phyloP scores from a whole-genome alignment of 2,113 vertebrate species.

The Megaleporinus macrocephalus region DNA sequence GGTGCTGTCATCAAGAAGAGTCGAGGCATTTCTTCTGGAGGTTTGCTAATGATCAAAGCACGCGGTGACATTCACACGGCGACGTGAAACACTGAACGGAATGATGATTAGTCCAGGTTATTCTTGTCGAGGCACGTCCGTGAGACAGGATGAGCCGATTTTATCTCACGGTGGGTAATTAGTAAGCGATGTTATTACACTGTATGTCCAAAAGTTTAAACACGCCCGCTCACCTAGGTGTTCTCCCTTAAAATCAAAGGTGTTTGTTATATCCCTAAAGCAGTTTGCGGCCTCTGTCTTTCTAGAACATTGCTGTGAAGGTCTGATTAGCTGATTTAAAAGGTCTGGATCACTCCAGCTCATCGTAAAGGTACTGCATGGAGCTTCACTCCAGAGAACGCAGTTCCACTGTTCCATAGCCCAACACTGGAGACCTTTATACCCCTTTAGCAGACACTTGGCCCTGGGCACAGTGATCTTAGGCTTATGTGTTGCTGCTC shows the following conservation, averaged over 20 bases:
- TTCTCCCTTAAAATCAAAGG: background rate
- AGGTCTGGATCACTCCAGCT: background rate
- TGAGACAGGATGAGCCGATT: constrained; percentile 1
- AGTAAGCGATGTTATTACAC: background rate
- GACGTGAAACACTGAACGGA: background rate
- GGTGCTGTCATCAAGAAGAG: constrained; percentile 6
- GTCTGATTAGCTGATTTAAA: background rate
- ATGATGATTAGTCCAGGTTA: constrained; percentile 8
- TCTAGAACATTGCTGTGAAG: background rate
- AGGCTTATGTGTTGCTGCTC: background rate
- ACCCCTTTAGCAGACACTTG: background rate
- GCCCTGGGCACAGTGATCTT: background rate
- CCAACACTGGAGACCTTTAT: no score
- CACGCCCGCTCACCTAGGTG: background rate
- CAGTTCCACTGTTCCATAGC: background rate
- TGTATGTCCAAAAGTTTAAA: background rate
- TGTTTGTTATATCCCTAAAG: no score
- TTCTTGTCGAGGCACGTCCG: constrained; percentile 18
- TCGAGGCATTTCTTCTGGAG: constrained; percentile 1
- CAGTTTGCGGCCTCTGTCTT: no score
- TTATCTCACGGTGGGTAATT: background rate
- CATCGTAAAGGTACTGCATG: background rate
- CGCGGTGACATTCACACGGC: background rate
- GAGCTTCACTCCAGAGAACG: no score
- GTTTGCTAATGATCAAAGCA: constrained; percentile 32